Conservation (phyloP, 1,140 invertebrate genomes). For the Ips nitidus region DNA sequence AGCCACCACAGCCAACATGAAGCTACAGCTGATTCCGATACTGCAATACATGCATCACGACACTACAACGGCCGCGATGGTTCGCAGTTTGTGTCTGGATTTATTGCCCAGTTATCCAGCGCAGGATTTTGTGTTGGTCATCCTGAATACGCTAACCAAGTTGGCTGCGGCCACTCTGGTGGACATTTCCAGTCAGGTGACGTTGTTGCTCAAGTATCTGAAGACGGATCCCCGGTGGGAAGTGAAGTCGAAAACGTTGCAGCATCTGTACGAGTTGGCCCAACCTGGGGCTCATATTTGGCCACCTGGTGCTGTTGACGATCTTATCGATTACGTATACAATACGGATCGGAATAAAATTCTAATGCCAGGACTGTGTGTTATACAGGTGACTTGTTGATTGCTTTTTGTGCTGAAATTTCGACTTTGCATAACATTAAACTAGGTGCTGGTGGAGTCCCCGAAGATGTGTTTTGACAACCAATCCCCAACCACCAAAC, state of each 20-base stretch:
- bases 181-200: constrained; percentile 84
- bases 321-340: constrained; percentile 47
- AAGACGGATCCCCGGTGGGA: constrained; percentile 65
- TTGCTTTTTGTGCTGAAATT: constrained; percentile 8
- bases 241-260: constrained; percentile 74
- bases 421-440: not conserved
- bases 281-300: constrained; percentile 79
- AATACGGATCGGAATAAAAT: constrained; percentile 43
- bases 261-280: constrained; percentile 75
- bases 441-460: constrained; percentile 58
- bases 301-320: constrained; percentile 64
- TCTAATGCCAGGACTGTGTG: constrained; percentile 51
- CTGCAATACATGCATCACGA: constrained; percentile 95
- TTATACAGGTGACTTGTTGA: constrained; percentile 28
- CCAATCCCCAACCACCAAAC: constrained; percentile 54
- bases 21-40: constrained; percentile 87
- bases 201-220: constrained; percentile 60
- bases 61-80: constrained; percentile 78
- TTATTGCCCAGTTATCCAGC: constrained; percentile 84
- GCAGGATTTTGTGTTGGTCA: constrained; percentile 83
- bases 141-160: constrained; percentile 84
- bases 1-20: constrained; percentile 88
- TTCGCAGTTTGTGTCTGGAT: constrained; percentile 77
- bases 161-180: constrained; percentile 86
- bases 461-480: constrained; percentile 58